phyloP scores from a whole-genome alignment of 2,888 invertebrate genomes.

The Girardia tigrina region DNA sequence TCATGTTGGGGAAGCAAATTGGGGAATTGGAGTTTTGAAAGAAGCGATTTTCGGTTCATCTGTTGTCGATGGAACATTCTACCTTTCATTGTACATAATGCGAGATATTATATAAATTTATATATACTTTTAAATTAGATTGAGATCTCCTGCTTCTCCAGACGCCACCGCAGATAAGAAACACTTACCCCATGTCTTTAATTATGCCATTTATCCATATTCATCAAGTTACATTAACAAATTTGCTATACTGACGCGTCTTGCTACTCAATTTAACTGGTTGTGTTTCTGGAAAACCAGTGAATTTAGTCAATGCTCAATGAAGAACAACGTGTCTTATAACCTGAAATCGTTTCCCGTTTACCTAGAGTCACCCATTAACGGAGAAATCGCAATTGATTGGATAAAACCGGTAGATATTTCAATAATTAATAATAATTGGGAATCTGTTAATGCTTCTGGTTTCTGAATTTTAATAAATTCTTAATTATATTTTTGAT shows the following conservation, averaged over 20 bases:
- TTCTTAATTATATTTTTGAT: too few species aligned
- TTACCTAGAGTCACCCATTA: background rate
- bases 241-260: background rate
- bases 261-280: background rate
- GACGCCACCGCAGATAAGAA: conserved; percentile 52
- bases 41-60: conserved; percentile 39
- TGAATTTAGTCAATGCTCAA: background rate
- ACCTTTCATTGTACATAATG: background rate
- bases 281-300: background rate
- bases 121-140: conserved; percentile 40
- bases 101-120: background rate
- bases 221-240: background rate
- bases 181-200: conserved; percentile 48
- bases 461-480: too few species aligned
- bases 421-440: too few species aligned
- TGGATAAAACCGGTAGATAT: conserved; percentile 5
- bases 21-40: conserved; percentile 52
- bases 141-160: conserved; percentile 52
- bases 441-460: too few species aligned
- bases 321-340: too few species aligned
- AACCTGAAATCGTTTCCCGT: background rate
- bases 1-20: conserved; percentile 52
- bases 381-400: background rate
- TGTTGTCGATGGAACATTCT: background rate
- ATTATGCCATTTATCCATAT: conserved; percentile 52